phyloP scores from a whole-genome alignment of 2,113 vertebrate genomes.

The Menura novaehollandiae region DNA sequence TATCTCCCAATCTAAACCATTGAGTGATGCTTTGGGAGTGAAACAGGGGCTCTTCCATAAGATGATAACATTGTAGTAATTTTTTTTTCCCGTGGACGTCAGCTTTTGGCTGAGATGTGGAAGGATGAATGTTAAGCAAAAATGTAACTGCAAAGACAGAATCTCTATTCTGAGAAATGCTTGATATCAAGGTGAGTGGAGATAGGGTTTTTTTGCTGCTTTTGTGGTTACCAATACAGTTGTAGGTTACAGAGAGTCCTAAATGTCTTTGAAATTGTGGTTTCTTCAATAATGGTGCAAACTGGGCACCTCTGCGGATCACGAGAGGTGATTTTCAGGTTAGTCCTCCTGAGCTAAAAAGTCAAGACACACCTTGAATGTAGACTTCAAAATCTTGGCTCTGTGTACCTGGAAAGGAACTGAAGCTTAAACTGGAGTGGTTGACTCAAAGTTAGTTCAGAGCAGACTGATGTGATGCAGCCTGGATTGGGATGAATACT shows the following conservation, averaged over 20 bases:
- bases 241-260: background rate
- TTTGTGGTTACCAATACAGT: background rate
- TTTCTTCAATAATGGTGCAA: background rate
- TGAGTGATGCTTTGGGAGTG: background rate
- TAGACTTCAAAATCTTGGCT: background rate
- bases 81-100: background rate
- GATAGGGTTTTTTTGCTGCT: background rate
- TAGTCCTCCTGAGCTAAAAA: background rate
- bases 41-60: background rate
- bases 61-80: background rate
- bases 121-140: background rate
- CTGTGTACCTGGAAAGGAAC: background rate
- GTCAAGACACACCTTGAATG: background rate
- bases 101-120: background rate
- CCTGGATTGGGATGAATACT: background rate
- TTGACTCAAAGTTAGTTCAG: background rate
- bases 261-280: background rate
- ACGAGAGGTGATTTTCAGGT: background rate
- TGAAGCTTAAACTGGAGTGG: background rate
- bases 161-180: background rate
- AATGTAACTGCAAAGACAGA: background rate
- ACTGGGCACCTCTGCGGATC: background rate
- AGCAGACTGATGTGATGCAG: background rate
- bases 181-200: background rate
- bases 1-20: background rate